phyloP scores from a whole-genome alignment of 2,113 vertebrate species.

The Xiphias gladius region DNA sequence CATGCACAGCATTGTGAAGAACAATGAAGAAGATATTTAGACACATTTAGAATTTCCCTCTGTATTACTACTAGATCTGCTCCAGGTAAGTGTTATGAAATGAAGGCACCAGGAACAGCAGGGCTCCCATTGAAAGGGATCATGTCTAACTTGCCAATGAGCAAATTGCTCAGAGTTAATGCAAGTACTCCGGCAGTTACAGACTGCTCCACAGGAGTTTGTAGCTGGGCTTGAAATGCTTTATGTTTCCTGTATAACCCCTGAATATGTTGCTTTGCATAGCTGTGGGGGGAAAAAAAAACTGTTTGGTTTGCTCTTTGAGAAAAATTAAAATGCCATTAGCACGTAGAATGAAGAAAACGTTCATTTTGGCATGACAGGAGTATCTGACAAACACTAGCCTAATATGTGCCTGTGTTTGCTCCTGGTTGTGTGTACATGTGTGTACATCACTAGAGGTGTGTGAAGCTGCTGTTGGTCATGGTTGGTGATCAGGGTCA shows the following conservation, averaged over 20 bases:
- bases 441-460: constrained; percentile 19
- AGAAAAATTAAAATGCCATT: neutral
- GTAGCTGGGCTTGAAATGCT: constrained; percentile 44
- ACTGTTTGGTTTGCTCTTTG: neutral
- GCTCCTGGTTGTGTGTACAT: constrained; percentile 7
- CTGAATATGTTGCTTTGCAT: neutral
- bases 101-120: constrained; percentile 15
- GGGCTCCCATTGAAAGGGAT: constrained; percentile 2
- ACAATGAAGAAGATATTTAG: neutral
- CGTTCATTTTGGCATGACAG: neutral
- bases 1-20: neutral
- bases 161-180: constrained; percentile 28
- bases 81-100: neutral
- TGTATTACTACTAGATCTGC: neutral
- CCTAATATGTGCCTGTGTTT: neutral
- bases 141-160: constrained; percentile 31
- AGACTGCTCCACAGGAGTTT: constrained; percentile 30
- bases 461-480: constrained; percentile 22
- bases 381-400: neutral
- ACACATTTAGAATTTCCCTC: neutral
- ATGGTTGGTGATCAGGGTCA: constrained; percentile 4
- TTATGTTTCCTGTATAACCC: constrained; percentile 63
- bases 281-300: neutral
- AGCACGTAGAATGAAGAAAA: neutral
- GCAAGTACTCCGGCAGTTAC: neutral